Evolutionary conservation across 2,797 vertebrate species (phyloP).

Genomic region (Manis pentadactyla): DNA sequence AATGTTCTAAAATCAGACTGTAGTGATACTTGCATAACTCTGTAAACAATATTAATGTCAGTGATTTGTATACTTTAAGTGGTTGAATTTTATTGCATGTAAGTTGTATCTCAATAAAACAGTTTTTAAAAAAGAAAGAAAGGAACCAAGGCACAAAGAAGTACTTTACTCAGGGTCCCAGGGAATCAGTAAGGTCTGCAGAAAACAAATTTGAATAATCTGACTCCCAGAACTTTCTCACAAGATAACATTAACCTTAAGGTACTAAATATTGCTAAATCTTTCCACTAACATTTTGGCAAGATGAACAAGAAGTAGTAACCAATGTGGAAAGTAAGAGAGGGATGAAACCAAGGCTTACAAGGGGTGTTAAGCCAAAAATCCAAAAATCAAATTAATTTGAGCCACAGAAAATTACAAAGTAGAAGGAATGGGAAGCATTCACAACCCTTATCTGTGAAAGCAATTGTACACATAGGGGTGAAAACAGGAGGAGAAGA

Average conservation of each 20-base stretch:
- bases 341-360: neutral
- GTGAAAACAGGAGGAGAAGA: neutral
- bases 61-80: neutral
- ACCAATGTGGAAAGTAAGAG: neutral
- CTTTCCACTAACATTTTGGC: constrained; percentile 4
- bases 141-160: neutral
- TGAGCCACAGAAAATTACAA: neutral
- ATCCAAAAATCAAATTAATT: neutral
- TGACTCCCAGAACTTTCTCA: neutral
- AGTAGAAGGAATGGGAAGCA: neutral
- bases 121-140: neutral
- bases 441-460: neutral
- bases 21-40: neutral
- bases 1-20: neutral
- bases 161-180: neutral
- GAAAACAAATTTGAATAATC: constrained; percentile 33
- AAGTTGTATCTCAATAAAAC: neutral
- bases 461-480: neutral
- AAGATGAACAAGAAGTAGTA: constrained; percentile 26
- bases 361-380: neutral
- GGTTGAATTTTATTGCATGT: neutral
- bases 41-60: neutral
- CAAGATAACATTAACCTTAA: neutral
- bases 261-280: neutral
- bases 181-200: constrained; percentile 14